Conservation (phyloP, 2,888 invertebrate species). For the Bombylius major region DNA sequence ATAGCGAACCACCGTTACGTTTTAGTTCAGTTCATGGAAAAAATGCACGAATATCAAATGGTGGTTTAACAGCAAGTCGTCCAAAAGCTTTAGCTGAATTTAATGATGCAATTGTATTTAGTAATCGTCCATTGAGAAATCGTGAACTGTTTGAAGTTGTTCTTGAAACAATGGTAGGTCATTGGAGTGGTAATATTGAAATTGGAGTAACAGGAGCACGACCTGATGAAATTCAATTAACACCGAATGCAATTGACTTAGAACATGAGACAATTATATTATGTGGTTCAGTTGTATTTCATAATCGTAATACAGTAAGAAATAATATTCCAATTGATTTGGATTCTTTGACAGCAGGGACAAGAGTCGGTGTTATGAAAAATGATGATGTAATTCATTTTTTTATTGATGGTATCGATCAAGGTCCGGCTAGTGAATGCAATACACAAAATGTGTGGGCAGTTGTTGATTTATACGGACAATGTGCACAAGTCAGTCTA, state of each 20-base stretch:
- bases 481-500: constrained; percentile 76
- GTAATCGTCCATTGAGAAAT: constrained; percentile 73
- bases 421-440: constrained; percentile 72
- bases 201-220: constrained; percentile 77
- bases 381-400: constrained; percentile 76
- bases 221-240: constrained; percentile 77
- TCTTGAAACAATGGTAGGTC: constrained; percentile 80
- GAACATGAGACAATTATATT: constrained; percentile 86
- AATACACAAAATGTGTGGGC: constrained; percentile 74
- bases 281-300: constrained; percentile 84
- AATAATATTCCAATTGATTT: constrained; percentile 78
- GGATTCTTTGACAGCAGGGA: constrained; percentile 65
- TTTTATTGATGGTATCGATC: constrained; percentile 74
- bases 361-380: constrained; percentile 77
- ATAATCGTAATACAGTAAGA: constrained; percentile 69
- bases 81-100: constrained; percentile 84
- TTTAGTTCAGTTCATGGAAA: constrained; percentile 84
- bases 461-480: constrained; percentile 89
- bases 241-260: constrained; percentile 84
- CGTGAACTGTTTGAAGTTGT: constrained; percentile 86
- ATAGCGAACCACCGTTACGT: constrained; percentile 48
- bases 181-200: constrained; percentile 89
- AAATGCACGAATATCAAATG: constrained; percentile 74
- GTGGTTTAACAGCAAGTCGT: constrained; percentile 72
- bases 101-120: constrained; percentile 88